Evolutionary conservation across 1,140 invertebrate species (phyloP), one percentile per base, ranked within the genome.

Genomic region (Medauroidea extradentata): DNA sequence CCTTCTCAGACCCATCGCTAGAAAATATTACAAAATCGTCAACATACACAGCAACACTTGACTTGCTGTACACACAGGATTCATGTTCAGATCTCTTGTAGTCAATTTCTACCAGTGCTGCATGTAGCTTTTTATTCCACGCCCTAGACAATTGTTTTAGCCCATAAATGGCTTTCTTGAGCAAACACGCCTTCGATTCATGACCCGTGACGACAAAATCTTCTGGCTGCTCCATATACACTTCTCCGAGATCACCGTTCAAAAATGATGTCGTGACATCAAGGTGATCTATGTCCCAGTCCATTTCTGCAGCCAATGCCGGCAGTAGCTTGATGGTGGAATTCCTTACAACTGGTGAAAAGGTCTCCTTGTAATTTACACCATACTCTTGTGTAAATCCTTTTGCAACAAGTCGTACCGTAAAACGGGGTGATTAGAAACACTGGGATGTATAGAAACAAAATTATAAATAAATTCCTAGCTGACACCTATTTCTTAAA

Each of bases 341-440:
- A 63, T 67, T 63, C 29, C 67, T 62, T 2, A 71, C 63, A 0
- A 73, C 69, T 48, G 69, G 70, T 5, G 69, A 65, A 65, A 73
- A 77, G 13, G 66, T 71, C 44, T 75, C 70, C 24, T 63, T 39
- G 58, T 71, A 77, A 61, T 75, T 69, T 39, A 65, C 53, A 46
- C 71, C 71, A 44, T 63, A 51, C 21, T 57, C 60, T 63, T 76
- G 73, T 13, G 53, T 60, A 65, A 69, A 78, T 5, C 78, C 76
- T 59, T 75, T 73, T 7, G 75, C 72, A 3, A 80, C 74, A 9
- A 78, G 57, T 27, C 75, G 56, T n/a, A n/a, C n/a, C n/a, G n/a
- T n/a, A n/a, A n/a, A n/a, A n/a, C n/a, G n/a, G n/a, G n/a, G n/a
- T n/a, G n/a, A n/a, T n/a, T n/a, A n/a, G n/a, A n/a, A n/a, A n/a